Conservation (phyloP, 1,140 invertebrate genomes). For the Drosophila ohnishii region DNA sequence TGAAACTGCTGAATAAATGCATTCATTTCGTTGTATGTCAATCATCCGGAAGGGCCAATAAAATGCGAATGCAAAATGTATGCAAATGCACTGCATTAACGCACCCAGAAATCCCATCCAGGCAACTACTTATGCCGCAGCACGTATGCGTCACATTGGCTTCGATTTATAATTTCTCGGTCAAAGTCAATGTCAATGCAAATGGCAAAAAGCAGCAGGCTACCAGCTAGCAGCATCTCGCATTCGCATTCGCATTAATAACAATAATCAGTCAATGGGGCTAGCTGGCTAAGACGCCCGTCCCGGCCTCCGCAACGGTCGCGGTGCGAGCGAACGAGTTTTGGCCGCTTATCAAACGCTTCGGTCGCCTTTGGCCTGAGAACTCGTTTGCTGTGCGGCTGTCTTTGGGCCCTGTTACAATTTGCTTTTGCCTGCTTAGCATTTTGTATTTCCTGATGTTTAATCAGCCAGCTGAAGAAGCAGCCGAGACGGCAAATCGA, state of each 20-base stretch:
- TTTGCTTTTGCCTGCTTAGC: constrained; percentile 73
- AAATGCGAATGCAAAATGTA: constrained; percentile 9
- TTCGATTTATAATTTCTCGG: constrained; percentile 77
- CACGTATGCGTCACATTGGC: constrained; percentile 68
- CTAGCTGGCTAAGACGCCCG: constrained; percentile 34
- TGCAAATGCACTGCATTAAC: constrained; percentile 15
- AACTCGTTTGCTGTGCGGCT: constrained; percentile 56
- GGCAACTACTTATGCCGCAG: constrained; percentile 1
- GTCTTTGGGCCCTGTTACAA: constrained; percentile 72
- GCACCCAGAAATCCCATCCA: constrained; percentile 11
- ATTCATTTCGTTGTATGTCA: constrained; percentile 17
- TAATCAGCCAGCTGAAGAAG: constrained; percentile 62
- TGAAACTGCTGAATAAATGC: not conserved
- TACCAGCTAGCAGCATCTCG: constrained; percentile 31
- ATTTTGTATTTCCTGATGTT: constrained; percentile 80
- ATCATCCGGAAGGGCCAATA: constrained; percentile 3
- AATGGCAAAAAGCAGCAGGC: constrained; percentile 62
- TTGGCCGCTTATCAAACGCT: constrained; percentile 61
- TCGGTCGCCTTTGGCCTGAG: constrained; percentile 39
- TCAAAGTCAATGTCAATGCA: constrained; percentile 82
- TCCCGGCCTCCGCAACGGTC: constrained; percentile 41
- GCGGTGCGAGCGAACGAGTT: constrained; percentile 60
- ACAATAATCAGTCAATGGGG: constrained; percentile 53
- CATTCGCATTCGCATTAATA: constrained; percentile 58
- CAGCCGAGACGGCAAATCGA: constrained; percentile 24